Evolutionary conservation across 2,797 vertebrate genomes (phyloP).

Genomic region (Borostomias antarcticus): DNA sequence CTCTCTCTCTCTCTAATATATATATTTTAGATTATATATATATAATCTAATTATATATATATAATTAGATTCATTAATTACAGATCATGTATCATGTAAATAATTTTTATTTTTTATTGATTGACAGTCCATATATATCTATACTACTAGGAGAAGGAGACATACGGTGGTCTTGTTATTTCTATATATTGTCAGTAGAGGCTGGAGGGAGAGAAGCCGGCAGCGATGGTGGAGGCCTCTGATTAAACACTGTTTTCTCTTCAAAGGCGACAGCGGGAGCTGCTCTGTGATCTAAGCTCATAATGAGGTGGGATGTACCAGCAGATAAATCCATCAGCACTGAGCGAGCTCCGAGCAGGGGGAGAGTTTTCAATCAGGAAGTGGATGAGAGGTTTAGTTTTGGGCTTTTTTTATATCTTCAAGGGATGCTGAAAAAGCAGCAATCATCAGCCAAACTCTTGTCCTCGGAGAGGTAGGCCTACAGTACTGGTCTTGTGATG

Average conservation of each 20-base stretch:
- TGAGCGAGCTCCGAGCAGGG: conserved; percentile 4
- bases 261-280: conserved; percentile 38
- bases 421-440: background rate
- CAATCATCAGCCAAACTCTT: background rate
- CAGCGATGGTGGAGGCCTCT: conserved; percentile 34
- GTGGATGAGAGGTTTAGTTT: background rate
- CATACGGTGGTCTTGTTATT: too few species aligned
- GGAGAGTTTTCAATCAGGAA: conserved; percentile 6
- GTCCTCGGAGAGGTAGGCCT: background rate
- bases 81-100: too few species aligned
- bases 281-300: conserved; percentile 40
- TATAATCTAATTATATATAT: too few species aligned
- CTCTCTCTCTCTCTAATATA: too few species aligned
- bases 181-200: conserved; percentile 3
- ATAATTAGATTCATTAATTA: too few species aligned
- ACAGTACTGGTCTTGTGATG: background rate
- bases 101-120: too few species aligned
- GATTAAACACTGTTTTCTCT: conserved; percentile 5
- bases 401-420: background rate
- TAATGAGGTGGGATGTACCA: conserved; percentile 47
- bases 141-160: too few species aligned
- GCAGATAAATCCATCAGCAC: conserved; percentile 54
- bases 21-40: too few species aligned
- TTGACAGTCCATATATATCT: too few species aligned
- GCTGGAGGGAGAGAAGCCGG: conserved; percentile 21